Percentiles rank a stretch among this genome's conserved stretches.
These are phyloP conservation scores for Hydractinia symbiolongicarpus DNA, from an alignment of 30 jellyfish, hydroid and myxozoan genomes.

Conservation along the genomic window DNA sequence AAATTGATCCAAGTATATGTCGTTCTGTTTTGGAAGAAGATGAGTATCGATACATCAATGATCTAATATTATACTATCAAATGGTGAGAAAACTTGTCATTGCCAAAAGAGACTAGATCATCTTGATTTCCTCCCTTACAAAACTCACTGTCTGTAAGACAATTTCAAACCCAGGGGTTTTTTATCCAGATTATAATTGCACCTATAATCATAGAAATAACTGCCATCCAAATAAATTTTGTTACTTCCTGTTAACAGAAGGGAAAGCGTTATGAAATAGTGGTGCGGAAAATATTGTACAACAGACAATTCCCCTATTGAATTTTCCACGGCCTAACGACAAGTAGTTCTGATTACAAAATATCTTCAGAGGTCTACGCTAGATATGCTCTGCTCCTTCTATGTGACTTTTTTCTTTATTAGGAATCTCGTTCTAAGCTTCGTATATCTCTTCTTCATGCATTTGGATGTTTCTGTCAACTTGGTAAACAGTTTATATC, in stretches of 20 bases:
- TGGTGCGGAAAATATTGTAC: too few species aligned
- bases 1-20: conserved; percentile 23
- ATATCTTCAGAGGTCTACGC: background rate
- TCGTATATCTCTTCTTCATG: conserved; percentile 50
- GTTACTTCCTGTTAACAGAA: too few species aligned
- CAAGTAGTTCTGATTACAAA: too few species aligned
- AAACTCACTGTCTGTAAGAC: too few species aligned
- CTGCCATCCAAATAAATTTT: too few species aligned
- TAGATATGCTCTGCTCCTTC: background rate
- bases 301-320: too few species aligned
- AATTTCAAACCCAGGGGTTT: too few species aligned
- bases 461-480: conserved; percentile 72
- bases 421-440: conserved; percentile 74
- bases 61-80: conserved; percentile 65
- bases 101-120: background rate
- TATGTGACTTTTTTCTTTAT: background rate
- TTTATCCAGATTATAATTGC: too few species aligned
- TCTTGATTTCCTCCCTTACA: background rate
- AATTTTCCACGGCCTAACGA: too few species aligned
- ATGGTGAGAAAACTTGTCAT: conserved; percentile 44
- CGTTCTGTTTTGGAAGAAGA: conserved; percentile 54
- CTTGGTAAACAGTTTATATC: conserved; percentile 54
- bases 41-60: conserved; percentile 56
- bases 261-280: too few species aligned
- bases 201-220: too few species aligned